Conservation (phyloP, 2,888 invertebrate genomes). For the Tinea semifulvella region DNA sequence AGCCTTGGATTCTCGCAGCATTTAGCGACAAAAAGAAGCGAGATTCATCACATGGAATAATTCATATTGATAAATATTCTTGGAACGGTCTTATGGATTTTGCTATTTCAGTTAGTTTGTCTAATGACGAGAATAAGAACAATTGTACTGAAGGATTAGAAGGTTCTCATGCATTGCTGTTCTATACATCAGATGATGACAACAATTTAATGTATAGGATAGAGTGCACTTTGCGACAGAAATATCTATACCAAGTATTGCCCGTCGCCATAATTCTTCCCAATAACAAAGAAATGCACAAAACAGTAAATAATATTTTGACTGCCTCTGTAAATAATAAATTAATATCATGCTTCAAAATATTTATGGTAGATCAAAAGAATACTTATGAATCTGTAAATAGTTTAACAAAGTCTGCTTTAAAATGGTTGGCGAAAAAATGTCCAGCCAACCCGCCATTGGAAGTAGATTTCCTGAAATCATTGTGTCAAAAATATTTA, state of each 20-base stretch:
- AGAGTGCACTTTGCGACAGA: slow-evolving; percentile 36
- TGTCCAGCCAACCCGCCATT: slow-evolving; percentile 57
- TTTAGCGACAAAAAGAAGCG: slow-evolving; percentile 48
- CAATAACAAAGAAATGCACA: slow-evolving; percentile 26
- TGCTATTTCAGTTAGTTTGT: slow-evolving; percentile 50
- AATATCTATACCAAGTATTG: slow-evolving; percentile 47
- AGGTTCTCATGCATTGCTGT: slow-evolving; percentile 49
- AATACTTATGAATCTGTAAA: slow-evolving; percentile 37
- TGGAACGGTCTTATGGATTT: slow-evolving; percentile 60
- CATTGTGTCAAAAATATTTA: slow-evolving; percentile 64
- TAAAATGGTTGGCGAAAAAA: slow-evolving; percentile 61
- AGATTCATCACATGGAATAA: slow-evolving; percentile 38
- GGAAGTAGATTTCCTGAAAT: slow-evolving; percentile 65
- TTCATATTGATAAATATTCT: slow-evolving; percentile 47
- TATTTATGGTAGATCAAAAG: slow-evolving; percentile 35
- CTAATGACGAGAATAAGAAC: slow-evolving; percentile 27
- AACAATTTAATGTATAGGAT: slow-evolving; percentile 30
- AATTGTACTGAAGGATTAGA: slow-evolving; percentile 39
- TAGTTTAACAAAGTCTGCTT: slow-evolving; percentile 39
- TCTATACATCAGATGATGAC: slow-evolving; percentile 42
- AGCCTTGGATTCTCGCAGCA: slow-evolving; percentile 53
- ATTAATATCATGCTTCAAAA: slow-evolving; percentile 42
- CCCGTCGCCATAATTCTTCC: slow-evolving; percentile 49
- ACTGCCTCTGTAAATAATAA: slow-evolving; percentile 31
- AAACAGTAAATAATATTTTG: slow-evolving; percentile 32